Evolutionary conservation across 2,888 invertebrate species (phyloP), one percentile per base, ranked within the genome.

Genomic region (Linnaemya vulpina): DNA sequence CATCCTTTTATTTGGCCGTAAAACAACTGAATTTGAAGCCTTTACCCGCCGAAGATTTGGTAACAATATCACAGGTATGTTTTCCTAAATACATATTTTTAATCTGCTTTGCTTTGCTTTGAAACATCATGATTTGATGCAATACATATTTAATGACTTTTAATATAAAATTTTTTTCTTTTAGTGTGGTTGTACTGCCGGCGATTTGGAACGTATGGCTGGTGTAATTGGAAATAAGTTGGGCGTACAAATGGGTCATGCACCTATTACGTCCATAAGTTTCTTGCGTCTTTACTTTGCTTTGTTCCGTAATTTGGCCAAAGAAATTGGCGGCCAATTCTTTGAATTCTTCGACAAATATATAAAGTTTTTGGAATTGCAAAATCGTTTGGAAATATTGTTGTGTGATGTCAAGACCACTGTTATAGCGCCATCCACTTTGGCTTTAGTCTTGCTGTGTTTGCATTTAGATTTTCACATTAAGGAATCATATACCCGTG

Each of bases 141-240:
- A 46, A 46, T 8, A n/a, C n/a, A n/a, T n/a, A n/a, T n/a, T 30
- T 30, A 2, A 30, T 30, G 5, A 30, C 30, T 2, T 30, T 30
- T 30, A 30, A 30, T 30, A 30, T 3, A 30, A 30, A 3, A 30
- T 30, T 30, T 30, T 30, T 15, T 25, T 62, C 13, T 0, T 95
- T 62, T 67, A 96, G 92, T 96, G 96, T 89, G 96, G 96, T 90
- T 97, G 97, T 93, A 96, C 97, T 35, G 94, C 95, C 71, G 95
- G 96, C 88, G 98, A 98, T 93, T 94, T 98, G 89, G 93, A 94
- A 25, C 95, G 98, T 87, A 98, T 98, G 98, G 96, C 97, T 77
- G 94, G 94, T 82, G 95, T 97, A 83, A 95, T 98, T 89, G 94
- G 94, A 22, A 95, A 95, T 92, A 98, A 98, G 93, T 94, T 97